These are phyloP conservation scores for Lucinisca nassula DNA, from an alignment of 2,888 invertebrate genomes.

Conservation along the genomic window DNA sequence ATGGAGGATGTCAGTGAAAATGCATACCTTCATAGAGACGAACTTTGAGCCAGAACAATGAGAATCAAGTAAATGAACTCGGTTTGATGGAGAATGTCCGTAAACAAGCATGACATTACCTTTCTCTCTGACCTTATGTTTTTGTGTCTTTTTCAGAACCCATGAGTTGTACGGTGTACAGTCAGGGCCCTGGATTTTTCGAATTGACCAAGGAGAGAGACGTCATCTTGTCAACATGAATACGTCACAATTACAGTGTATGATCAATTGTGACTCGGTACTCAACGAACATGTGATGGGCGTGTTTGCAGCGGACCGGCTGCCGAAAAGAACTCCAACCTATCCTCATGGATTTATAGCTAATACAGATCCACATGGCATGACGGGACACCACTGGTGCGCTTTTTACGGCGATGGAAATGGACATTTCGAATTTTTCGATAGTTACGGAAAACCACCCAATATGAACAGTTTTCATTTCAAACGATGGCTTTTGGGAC, in stretches of 20 bases:
- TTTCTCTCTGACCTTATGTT: too few species aligned
- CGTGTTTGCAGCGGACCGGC: conserved; percentile 31
- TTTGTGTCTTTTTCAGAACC: conserved; percentile 36
- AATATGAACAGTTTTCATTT: background rate
- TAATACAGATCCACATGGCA: background rate
- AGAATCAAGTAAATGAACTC: too few species aligned
- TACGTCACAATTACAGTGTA: conserved; percentile 18
- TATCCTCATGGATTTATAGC: conserved; percentile 18
- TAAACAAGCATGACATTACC: too few species aligned
- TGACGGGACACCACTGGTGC: background rate
- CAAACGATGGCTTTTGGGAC: background rate
- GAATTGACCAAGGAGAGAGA: conserved; percentile 31
- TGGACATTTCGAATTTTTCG: conserved; percentile 22
- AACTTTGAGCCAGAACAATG: too few species aligned
- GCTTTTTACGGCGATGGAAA: background rate
- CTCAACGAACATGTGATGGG: background rate
- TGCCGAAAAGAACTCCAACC: background rate
- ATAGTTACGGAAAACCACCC: conserved; percentile 30
- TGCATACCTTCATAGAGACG: too few species aligned
- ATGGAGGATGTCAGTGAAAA: too few species aligned
- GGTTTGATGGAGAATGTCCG: too few species aligned
- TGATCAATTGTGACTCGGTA: conserved; percentile 1
- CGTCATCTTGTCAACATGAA: conserved; percentile 27
- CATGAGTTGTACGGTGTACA: conserved; percentile 32
- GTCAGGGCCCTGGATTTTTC: conserved; percentile 9